Evolutionary conservation across 92 coral and sea anemone genomes (phyloP).

Genomic region (Heteractis magnifica): DNA sequence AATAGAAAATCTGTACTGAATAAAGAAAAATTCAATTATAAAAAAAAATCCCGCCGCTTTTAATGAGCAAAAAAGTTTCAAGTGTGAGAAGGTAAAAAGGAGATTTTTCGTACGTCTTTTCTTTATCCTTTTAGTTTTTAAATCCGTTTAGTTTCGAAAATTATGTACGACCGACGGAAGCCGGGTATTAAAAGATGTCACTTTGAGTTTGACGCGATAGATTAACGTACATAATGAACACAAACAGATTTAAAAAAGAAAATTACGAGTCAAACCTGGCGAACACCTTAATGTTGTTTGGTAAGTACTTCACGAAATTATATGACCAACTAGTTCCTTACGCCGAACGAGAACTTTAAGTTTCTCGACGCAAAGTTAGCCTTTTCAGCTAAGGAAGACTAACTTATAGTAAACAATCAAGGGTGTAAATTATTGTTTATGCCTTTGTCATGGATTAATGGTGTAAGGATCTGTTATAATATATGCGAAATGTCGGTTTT

Average conservation of each 20-base stretch:
- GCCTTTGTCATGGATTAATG: background rate
- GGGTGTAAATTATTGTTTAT: constrained; percentile 8
- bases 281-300: too few species aligned
- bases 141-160: too few species aligned
- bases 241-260: background rate
- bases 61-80: background rate
- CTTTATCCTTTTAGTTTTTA: background rate
- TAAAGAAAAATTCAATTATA: background rate
- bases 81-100: too few species aligned
- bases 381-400: background rate
- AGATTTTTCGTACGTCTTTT: background rate
- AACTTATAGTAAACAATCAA: constrained; percentile 11
- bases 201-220: background rate
- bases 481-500: constrained; percentile 6
- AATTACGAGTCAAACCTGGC: background rate
- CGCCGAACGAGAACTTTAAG: background rate
- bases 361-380: background rate
- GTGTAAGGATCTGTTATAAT: constrained; percentile 5
- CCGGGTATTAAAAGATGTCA: background rate
- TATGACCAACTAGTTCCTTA: too few species aligned
- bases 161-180: too few species aligned
- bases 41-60: background rate
- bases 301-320: too few species aligned
- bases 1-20: background rate
- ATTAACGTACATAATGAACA: background rate